Conservation (phyloP, 2,888 invertebrate species). For the Incurvaria masculella region DNA sequence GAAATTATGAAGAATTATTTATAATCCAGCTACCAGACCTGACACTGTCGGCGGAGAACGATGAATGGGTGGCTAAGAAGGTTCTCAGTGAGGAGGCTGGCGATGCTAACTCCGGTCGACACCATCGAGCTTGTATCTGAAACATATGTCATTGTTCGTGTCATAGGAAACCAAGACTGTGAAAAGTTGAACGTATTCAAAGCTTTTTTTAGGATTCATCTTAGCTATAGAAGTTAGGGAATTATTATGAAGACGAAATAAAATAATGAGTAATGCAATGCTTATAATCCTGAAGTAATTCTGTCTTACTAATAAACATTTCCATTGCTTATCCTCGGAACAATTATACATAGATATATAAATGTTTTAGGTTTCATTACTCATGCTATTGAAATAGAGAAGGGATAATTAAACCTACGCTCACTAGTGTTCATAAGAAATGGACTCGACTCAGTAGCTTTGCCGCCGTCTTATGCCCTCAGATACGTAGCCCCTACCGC, state of each 20-base stretch:
- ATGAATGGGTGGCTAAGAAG: constrained; percentile 92
- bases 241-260: neutral
- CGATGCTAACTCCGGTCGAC: constrained; percentile 76
- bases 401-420: too few relatives aligned
- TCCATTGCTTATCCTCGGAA: too few relatives aligned
- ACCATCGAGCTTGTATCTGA: constrained; percentile 61
- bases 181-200: constrained; percentile 3
- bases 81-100: constrained; percentile 85
- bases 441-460: too few relatives aligned
- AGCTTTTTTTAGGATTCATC: neutral
- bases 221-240: neutral
- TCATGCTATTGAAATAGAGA: too few relatives aligned
- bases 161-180: neutral
- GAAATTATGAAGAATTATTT: too few relatives aligned
- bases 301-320: constrained; percentile 5
- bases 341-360: too few relatives aligned
- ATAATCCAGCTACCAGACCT: too few relatives aligned
- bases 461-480: too few relatives aligned
- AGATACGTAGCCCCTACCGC: too few relatives aligned
- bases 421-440: too few relatives aligned
- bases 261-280: neutral
- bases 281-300: neutral
- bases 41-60: constrained; percentile 90
- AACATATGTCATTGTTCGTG: constrained; percentile 17
- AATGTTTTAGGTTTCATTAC: too few relatives aligned